Evolutionary conservation across 1,140 invertebrate species (phyloP).

Genomic region (Heliconius melpomene): DNA sequence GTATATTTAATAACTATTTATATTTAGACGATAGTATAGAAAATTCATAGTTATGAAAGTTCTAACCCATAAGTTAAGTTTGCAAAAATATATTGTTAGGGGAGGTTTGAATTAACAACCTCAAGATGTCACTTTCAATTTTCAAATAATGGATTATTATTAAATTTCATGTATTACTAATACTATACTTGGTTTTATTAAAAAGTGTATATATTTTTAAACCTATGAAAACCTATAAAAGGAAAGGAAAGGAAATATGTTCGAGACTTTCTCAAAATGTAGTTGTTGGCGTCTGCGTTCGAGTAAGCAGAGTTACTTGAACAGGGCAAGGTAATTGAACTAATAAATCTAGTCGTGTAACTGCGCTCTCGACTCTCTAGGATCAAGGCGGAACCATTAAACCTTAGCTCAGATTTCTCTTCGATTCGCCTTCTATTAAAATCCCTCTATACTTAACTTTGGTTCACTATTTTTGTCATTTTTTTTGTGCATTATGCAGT

Average conservation of each 20-base stretch:
- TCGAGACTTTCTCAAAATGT: slow-evolving; percentile 65
- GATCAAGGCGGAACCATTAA: slow-evolving; percentile 71
- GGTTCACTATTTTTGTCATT: neutral
- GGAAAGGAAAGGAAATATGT: slow-evolving; percentile 21
- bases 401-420: slow-evolving; percentile 60
- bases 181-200: no score
- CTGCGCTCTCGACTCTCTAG: slow-evolving; percentile 62
- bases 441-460: slow-evolving; percentile 19
- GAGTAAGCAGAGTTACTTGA: slow-evolving; percentile 64
- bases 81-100: no score
- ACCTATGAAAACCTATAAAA: slow-evolving; percentile 33
- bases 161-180: no score
- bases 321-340: slow-evolving; percentile 75
- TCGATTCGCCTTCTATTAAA: slow-evolving; percentile 34
- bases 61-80: no score
- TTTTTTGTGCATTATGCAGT: no score
- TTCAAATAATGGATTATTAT: no score
- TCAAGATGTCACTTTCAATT: no score
- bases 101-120: no score
- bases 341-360: slow-evolving; percentile 76
- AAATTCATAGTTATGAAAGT: slow-evolving; percentile 6
- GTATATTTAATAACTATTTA: slow-evolving; percentile 1
- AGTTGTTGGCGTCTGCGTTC: slow-evolving; percentile 69
- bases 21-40: neutral
- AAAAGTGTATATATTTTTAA: no score